A percentile compares a stretch with the other conserved stretches of the same genome.
These are phyloP conservation scores for Noctua janthe DNA, from an alignment of 2,888 invertebrate species.

Conservation along the genomic window DNA sequence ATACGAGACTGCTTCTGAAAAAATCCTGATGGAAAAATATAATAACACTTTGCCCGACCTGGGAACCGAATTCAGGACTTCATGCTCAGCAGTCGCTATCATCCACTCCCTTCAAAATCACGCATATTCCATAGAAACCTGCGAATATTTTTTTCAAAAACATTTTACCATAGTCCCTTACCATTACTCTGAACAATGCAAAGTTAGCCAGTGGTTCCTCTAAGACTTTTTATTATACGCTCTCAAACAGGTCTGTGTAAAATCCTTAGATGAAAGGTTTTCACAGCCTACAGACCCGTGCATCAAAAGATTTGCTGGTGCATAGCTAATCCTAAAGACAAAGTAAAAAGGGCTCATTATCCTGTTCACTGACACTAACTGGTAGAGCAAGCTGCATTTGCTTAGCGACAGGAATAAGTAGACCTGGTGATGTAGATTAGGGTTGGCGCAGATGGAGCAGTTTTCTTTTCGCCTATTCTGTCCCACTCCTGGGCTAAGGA, in stretches of 20 bases:
- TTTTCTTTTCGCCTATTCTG: background rate
- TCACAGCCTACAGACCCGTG: slow-evolving; percentile 10
- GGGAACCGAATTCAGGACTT: too few species aligned
- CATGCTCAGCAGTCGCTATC: too few species aligned
- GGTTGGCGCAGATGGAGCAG: background rate
- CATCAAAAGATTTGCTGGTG: slow-evolving; percentile 43
- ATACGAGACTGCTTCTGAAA: too few species aligned
- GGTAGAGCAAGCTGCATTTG: slow-evolving; percentile 5
- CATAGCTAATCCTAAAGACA: slow-evolving; percentile 39
- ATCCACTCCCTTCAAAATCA: too few species aligned
- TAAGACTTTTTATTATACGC: background rate
- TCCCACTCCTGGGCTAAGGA: background rate
- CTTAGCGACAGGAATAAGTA: background rate
- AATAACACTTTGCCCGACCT: too few species aligned
- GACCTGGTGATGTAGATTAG: background rate
- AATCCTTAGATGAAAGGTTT: slow-evolving; percentile 2
- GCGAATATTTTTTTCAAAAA: background rate
- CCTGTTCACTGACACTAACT: slow-evolving; percentile 34
- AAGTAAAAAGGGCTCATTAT: slow-evolving; percentile 44
- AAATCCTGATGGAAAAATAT: too few species aligned
- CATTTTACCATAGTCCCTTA: background rate
- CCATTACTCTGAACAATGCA: background rate
- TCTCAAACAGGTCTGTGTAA: background rate
- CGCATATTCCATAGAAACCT: background rate
- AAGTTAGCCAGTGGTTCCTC: background rate